A percentile compares a stretch with the other conserved stretches of the same genome.
Conservation (phyloP, 1,140 invertebrate species). For the Aradophagus sp. region DNA sequence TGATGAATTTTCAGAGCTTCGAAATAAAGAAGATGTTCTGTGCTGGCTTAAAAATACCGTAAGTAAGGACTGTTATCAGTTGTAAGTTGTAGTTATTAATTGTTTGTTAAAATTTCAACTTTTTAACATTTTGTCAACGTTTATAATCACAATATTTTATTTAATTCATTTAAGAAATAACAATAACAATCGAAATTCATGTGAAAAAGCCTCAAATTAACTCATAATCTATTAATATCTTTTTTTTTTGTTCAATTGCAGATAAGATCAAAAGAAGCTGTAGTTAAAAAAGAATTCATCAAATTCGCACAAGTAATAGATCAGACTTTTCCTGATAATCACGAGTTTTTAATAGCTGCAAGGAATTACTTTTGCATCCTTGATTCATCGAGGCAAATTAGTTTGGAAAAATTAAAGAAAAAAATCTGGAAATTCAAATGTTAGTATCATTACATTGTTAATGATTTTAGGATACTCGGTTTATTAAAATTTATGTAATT, state of each 20-base stretch:
- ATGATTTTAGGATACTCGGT: too few species aligned
- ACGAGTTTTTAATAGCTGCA: constrained; percentile 1
- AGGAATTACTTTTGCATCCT: constrained; percentile 34
- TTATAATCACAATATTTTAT: neutral
- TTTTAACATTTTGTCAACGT: neutral
- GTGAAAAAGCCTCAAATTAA: too few species aligned
- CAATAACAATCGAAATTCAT: too few species aligned
- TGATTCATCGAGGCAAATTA: constrained; percentile 19
- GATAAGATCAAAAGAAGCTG: constrained; percentile 32
- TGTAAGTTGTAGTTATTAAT: too few species aligned
- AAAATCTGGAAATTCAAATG: constrained; percentile 39
- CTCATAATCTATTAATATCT: neutral
- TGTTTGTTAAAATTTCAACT: too few species aligned
- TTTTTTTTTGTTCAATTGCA: constrained; percentile 9
- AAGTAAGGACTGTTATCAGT: too few species aligned
- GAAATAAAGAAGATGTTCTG: constrained; percentile 1
- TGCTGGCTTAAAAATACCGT: constrained; percentile 17
- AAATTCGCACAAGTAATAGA: constrained; percentile 31
- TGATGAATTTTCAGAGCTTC: neutral
- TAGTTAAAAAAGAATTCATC: constrained; percentile 40
- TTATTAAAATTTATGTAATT: neutral
- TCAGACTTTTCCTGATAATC: constrained; percentile 15
- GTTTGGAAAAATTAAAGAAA: constrained; percentile 17
- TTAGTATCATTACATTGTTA: constrained; percentile 8
- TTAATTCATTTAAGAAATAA: neutral